Evolutionary conservation across 2,797 vertebrate genomes (phyloP).

Genomic region (Lithobates sylvaticus): DNA sequence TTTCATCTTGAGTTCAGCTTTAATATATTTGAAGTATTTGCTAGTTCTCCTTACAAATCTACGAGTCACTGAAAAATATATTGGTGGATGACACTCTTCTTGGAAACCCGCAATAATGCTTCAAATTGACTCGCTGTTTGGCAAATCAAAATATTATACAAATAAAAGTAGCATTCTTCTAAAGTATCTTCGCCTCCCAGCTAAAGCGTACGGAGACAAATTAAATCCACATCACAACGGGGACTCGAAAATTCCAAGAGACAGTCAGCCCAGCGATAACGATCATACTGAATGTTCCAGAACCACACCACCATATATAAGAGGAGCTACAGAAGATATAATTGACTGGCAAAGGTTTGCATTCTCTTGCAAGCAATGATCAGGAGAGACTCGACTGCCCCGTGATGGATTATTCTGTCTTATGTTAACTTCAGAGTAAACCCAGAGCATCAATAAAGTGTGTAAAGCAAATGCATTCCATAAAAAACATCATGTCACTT

Average conservation of each 20-base stretch:
- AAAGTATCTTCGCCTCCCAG: background rate
- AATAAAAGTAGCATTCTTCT: background rate
- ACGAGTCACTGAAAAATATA: too few species aligned
- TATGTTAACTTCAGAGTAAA: background rate
- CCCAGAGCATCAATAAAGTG: background rate
- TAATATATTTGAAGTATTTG: too few species aligned
- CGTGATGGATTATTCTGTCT: background rate
- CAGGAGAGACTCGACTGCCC: background rate
- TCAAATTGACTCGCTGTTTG: too few species aligned
- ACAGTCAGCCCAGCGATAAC: background rate
- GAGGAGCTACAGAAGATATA: background rate
- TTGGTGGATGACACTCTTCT: too few species aligned
- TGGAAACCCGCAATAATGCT: too few species aligned
- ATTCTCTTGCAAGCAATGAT: background rate
- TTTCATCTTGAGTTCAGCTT: too few species aligned
- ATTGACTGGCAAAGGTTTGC: background rate
- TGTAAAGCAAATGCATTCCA: background rate
- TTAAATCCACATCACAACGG: background rate
- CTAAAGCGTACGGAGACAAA: conserved; percentile 1
- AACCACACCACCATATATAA: background rate
- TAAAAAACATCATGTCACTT: too few species aligned
- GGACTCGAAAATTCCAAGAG: background rate
- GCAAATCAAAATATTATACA: conserved; percentile 1
- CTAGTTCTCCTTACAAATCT: too few species aligned
- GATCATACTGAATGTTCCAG: conserved; percentile 10